Evolutionary conservation across 2,888 invertebrate species (phyloP).

Genomic region (Onchidella celtica): DNA sequence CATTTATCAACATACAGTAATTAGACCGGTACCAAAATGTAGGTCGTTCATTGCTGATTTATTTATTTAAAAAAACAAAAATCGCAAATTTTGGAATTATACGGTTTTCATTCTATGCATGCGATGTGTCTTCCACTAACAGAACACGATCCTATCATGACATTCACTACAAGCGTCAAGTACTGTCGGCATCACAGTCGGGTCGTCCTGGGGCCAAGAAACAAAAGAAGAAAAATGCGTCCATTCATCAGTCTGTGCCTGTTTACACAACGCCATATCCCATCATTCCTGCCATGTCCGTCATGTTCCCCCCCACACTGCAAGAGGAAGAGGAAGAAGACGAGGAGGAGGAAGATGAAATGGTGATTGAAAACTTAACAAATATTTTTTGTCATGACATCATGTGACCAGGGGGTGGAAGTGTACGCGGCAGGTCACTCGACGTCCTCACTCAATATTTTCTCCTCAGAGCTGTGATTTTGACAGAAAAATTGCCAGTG

Average conservation of each 20-base stretch:
- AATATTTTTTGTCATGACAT: no score
- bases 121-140: not conserved
- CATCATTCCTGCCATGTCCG: constrained; percentile 44
- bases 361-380: no score
- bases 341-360: constrained; percentile 46
- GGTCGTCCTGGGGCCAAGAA: not conserved
- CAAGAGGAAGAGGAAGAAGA: constrained; percentile 48
- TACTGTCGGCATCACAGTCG: not conserved
- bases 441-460: no score
- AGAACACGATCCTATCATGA: constrained; percentile 32
- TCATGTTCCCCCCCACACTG: constrained; percentile 32
- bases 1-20: no score
- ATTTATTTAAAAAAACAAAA: no score
- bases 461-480: no score
- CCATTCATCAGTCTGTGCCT: constrained; percentile 45
- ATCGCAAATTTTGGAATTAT: no score
- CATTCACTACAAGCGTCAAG: constrained; percentile 25
- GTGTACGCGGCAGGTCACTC: not conserved
- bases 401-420: no score
- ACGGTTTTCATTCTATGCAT: no score
- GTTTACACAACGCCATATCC: constrained; percentile 34
- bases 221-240: constrained; percentile 33
- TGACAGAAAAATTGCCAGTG: no score
- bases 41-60: no score
- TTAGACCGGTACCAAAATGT: no score